Evolutionary conservation across 2,797 vertebrate species (phyloP).

Genomic region (Arnoldichthys spilopterus): DNA sequence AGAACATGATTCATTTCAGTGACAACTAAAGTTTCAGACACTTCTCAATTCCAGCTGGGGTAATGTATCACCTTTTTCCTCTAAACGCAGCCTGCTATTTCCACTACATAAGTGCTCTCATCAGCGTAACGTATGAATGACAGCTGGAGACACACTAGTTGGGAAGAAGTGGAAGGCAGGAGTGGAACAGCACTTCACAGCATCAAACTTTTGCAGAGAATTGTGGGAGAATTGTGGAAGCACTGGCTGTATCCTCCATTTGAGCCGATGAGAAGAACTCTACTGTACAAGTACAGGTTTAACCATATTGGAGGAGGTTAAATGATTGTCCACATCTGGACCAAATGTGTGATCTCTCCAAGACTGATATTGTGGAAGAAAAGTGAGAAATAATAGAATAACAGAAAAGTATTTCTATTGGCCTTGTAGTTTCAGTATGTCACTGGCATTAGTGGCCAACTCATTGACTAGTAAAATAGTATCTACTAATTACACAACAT

Average conservation of each 20-base stretch:
- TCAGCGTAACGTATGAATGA: slow-evolving; percentile 11
- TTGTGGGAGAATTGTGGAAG: slow-evolving; percentile 5
- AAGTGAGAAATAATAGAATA: too few relatives aligned
- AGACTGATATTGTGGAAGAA: not conserved
- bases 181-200: slow-evolving; percentile 5
- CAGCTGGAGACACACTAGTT: slow-evolving; percentile 20
- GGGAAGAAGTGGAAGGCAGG: not conserved
- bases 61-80: not conserved
- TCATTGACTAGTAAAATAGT: too few relatives aligned
- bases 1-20: not conserved
- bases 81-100: not conserved
- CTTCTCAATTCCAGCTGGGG: not conserved
- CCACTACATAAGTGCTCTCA: not conserved
- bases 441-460: too few relatives aligned
- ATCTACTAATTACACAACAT: too few relatives aligned
- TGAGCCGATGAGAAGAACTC: not conserved
- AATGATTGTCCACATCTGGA: too few relatives aligned
- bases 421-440: too few relatives aligned
- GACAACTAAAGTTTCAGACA: slow-evolving; percentile 1
- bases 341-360: too few relatives aligned
- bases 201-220: slow-evolving; percentile 14
- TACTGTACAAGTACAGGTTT: too few relatives aligned
- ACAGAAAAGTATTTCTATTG: too few relatives aligned
- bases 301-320: too few relatives aligned
- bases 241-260: slow-evolving; percentile 9